phyloP scores from a whole-genome alignment of 2,797 vertebrate species.

The Coranthus polyacanthus region DNA sequence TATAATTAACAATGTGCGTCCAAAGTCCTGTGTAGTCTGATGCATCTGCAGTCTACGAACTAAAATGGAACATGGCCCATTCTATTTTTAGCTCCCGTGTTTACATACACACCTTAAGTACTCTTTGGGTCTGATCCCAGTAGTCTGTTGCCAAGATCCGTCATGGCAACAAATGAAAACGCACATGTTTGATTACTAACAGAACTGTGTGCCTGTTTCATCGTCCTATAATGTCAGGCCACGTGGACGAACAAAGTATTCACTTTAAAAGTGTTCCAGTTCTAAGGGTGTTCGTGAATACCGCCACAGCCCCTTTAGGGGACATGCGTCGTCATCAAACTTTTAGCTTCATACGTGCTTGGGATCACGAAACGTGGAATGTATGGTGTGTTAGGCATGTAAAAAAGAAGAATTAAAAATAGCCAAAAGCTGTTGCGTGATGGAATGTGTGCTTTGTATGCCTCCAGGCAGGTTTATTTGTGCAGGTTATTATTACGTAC shows the following conservation, averaged over 20 bases:
- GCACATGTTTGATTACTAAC: conserved; percentile 52
- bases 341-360: too few relatives aligned
- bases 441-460: conserved; percentile 27
- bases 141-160: conserved; percentile 46
- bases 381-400: background rate
- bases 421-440: conserved; percentile 23
- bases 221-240: conserved; percentile 3
- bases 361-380: background rate
- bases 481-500: conserved; percentile 31
- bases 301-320: background rate
- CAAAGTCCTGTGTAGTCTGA: conserved; percentile 30
- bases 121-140: conserved; percentile 49
- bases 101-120: conserved; percentile 67
- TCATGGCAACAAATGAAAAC: conserved; percentile 54
- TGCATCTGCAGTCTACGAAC: conserved; percentile 29
- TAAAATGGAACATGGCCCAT: conserved; percentile 30
- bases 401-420: conserved; percentile 44
- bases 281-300: conserved; percentile 5
- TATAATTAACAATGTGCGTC: background rate
- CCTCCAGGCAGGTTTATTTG: conserved; percentile 46
- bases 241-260: background rate
- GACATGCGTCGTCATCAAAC: background rate
- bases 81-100: conserved; percentile 65
- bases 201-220: conserved; percentile 27
- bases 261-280: background rate